Evolutionary conservation across 2,113 vertebrate genomes (phyloP), one percentile per base, ranked within the genome.

Genomic region (Lipophrys pholis): DNA sequence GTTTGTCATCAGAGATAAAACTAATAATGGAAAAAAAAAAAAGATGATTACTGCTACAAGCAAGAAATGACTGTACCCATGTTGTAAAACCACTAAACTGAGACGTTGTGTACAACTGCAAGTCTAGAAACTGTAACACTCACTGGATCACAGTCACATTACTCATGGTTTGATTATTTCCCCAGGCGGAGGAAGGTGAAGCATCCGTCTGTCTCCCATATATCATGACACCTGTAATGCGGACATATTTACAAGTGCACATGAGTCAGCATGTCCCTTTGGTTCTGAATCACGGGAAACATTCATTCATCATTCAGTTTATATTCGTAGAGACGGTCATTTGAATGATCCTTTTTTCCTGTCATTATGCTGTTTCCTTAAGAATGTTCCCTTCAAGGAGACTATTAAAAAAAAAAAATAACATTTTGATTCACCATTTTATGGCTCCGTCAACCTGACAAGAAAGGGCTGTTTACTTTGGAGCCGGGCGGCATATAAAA

Each of bases 391-490:
- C 41, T 74, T 51, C 15, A 43, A 50, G 63, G 61, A 63, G 15
- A 46, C 8, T 30, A n/a, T 65, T 45, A 68, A 51, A 64, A 11
- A 68, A 55, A 73, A 80, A 74, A 67, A 62, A 30, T 30, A 30
- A 30, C 40, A 42, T 66, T 81, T 51, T 3, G 11, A 49, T 69
- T 75, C 38, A 30, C 58, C 57, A 39, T 54, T 12, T 78, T 72
- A 52, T 54, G 79, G 63, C 63, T 84, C 21, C 15, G 51, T 63
- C 60, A 73, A 73, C 46, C 66, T 35, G 76, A 80, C 51, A 58
- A 58, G 67, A 60, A 50, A 74, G 61, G 49, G 56, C 35, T 78
- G 67, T 86, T 90, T 77, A 73, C 46, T 83, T 86, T 85, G 57
- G 80, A 77, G 11, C 21, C 5, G 59, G 42, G 40, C 30, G 7